Evolutionary conservation across 2,797 vertebrate genomes (phyloP).

Genomic region (Smutsia temminckii): DNA sequence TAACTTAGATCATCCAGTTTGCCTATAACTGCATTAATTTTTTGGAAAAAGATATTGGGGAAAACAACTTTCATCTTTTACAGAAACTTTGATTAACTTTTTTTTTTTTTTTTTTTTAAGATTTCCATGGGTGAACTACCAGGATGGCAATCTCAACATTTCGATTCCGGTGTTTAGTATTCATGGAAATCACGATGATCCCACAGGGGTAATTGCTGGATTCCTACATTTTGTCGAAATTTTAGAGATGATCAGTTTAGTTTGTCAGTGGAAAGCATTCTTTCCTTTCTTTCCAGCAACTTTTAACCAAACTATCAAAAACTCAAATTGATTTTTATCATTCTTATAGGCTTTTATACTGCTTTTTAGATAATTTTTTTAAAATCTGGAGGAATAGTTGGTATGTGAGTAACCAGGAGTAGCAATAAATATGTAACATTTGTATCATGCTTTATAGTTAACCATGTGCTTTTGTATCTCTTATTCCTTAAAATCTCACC

Average conservation of each 20-base stretch:
- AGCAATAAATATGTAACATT: not conserved
- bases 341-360: not conserved
- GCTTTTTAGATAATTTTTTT: not conserved
- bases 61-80: constrained; percentile 44
- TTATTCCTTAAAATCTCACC: not conserved
- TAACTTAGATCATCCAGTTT: not conserved
- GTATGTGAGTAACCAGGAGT: not conserved
- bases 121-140: constrained; percentile 99
- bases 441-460: not conserved
- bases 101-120: constrained; percentile 81
- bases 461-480: not conserved
- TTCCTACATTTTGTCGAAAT: not conserved
- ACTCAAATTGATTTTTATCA: constrained; percentile 36
- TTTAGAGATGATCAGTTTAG: constrained; percentile 10
- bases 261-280: not conserved
- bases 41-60: not conserved
- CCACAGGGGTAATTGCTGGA: constrained; percentile 92
- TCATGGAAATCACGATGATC: constrained; percentile 99
- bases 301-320: not conserved
- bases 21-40: not conserved
- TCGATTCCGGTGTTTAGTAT: constrained; percentile 97
- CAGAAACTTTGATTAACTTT: not conserved
- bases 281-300: not conserved
- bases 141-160: constrained; percentile 97
- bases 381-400: constrained; percentile 25